Conservation (phyloP, 2,113 vertebrate genomes). For the Corythornis cristatus region DNA sequence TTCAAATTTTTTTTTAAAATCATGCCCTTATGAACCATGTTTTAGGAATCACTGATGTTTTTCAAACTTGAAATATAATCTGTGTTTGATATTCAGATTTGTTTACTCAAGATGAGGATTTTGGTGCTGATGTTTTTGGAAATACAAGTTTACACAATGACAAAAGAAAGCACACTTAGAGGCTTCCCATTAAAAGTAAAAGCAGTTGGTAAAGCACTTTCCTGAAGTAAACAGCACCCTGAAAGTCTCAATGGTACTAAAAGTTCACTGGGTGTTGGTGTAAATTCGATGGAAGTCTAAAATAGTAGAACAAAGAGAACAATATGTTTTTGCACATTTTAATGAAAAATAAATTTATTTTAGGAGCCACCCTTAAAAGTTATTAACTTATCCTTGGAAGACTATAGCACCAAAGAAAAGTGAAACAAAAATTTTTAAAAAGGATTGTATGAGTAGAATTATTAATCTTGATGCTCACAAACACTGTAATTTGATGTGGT, state of each 20-base stretch:
- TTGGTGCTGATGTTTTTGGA: neutral
- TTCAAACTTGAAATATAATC: neutral
- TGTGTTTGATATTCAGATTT: neutral
- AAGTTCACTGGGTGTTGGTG: neutral
- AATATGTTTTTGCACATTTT: neutral
- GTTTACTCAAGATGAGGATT: neutral
- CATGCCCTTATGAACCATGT: neutral
- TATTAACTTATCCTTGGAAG: neutral
- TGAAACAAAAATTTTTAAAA: neutral
- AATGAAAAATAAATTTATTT: neutral
- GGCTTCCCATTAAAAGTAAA: neutral
- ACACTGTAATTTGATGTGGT: neutral
- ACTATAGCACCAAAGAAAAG: neutral
- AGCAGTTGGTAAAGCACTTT: neutral
- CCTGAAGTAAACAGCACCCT: neutral
- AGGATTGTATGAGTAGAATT: neutral
- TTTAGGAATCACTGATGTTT: neutral
- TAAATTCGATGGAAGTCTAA: neutral
- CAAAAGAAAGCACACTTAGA: neutral
- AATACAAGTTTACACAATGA: neutral
- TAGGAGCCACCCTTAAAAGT: neutral
- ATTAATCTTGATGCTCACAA: neutral
- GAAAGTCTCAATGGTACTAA: neutral
- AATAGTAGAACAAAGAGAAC: neutral
- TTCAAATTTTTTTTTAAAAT: neutral